These are phyloP conservation scores for Dasypolia templi DNA, from an alignment of 2,888 invertebrate species.

Conservation along the genomic window DNA sequence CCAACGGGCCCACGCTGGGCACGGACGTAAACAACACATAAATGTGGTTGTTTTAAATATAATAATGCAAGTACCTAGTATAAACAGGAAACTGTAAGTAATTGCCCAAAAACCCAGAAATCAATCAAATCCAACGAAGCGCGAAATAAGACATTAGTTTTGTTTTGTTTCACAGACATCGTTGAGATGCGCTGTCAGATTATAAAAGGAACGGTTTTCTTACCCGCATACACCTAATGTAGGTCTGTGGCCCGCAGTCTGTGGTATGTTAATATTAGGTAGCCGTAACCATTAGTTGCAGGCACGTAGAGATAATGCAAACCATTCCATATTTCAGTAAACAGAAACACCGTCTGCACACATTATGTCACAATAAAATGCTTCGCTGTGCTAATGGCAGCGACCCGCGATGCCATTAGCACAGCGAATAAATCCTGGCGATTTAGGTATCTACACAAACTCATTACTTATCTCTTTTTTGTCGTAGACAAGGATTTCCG, in stretches of 20 bases:
- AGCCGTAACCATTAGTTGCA: conserved; percentile 26
- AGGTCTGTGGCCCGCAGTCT: background rate
- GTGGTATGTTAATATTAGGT: conserved; percentile 25
- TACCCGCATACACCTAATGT: background rate
- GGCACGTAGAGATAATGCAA: conserved; percentile 41
- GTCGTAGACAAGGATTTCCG: background rate
- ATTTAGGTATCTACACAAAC: conserved; percentile 5
- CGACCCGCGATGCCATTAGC: background rate
- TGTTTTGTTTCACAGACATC: conserved; percentile 36
- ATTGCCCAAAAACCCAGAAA: conserved; percentile 52
- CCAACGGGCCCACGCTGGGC: background rate
- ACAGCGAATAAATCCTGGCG: background rate
- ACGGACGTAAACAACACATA: conserved; percentile 1
- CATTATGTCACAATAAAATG: conserved; percentile 1
- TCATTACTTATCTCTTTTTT: background rate
- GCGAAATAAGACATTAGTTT: conserved; percentile 51
- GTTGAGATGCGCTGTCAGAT: conserved; percentile 3
- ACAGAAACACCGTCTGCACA: background rate
- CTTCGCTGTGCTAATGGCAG: background rate
- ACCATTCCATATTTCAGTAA: conserved; percentile 29
- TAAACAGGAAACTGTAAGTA: conserved; percentile 32
- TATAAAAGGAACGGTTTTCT: conserved; percentile 25
- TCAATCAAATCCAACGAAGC: conserved; percentile 51
- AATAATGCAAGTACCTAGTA: too few relatives aligned
- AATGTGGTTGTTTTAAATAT: background rate